Evolutionary conservation across 1,140 invertebrate genomes (phyloP).

Genomic region (Euura lappo): DNA sequence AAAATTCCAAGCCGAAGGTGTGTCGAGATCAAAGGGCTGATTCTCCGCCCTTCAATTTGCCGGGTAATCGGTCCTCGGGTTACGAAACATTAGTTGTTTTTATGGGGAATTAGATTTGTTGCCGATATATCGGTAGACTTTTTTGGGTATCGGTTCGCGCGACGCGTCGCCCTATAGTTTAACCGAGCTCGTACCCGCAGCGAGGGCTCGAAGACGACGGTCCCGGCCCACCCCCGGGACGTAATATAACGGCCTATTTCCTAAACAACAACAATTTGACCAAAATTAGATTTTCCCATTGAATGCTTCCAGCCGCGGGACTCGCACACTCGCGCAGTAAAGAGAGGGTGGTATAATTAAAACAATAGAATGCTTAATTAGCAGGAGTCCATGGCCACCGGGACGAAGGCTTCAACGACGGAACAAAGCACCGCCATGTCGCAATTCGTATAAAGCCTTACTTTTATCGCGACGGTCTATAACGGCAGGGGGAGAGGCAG

Average conservation of each 20-base stretch:
- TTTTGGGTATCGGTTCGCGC: no score
- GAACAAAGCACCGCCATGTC: background rate
- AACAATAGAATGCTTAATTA: slow-evolving; percentile 54
- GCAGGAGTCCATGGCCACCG: slow-evolving; percentile 33
- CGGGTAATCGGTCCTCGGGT: background rate
- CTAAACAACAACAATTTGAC: slow-evolving; percentile 20
- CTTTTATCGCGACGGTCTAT: background rate
- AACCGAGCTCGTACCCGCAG: no score
- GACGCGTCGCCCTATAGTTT: no score
- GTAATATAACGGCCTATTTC: slow-evolving; percentile 5
- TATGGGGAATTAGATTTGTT: no score
- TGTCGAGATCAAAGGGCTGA: background rate
- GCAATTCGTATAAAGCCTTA: background rate
- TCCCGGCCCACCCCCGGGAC: background rate
- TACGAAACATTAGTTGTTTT: background rate
- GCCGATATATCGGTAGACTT: no score
- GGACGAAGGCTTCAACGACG: slow-evolving; percentile 16
- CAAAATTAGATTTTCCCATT: slow-evolving; percentile 18
- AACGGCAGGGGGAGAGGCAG: background rate
- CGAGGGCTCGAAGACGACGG: background rate
- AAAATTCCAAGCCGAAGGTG: background rate
- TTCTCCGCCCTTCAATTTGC: slow-evolving; percentile 2
- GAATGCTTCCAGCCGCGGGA: slow-evolving; percentile 17
- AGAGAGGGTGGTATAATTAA: slow-evolving; percentile 42
- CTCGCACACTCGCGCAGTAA: background rate